Evolutionary conservation across 2,888 invertebrate genomes (phyloP), one percentile per base, ranked within the genome.

Genomic region (Euplagia quadripunctaria): DNA sequence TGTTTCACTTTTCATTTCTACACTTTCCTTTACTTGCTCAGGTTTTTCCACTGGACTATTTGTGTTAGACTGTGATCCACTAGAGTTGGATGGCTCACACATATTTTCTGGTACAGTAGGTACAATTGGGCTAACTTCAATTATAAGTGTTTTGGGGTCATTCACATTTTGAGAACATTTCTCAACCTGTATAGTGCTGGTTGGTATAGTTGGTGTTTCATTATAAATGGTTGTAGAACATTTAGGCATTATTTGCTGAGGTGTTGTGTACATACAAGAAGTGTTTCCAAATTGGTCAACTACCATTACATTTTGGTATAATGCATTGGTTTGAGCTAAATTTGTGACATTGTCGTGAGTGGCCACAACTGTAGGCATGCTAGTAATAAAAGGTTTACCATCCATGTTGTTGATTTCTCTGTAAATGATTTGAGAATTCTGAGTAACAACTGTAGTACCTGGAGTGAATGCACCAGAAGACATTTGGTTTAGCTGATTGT

Each of bases 241-340:
- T 80, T 94, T 94, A 17, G 91, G 84, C 70, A 94, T 72, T n/a
- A 94, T 79, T 72, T 89, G 87, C 76, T 92, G 93, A 58, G 94
- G 94, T 67, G 91, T 81, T 70, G 92, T 85, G 71, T 94, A 96
- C 93, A 96, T 93, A 83, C 95, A 95, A 4, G 96, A 94, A 42
- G 94, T 88, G 79, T 94, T 94, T 4, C 95, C 94, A 88, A 92
- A 94, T 75, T 94, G 96, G 79, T 96, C 95, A 20, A 96, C 91
- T 12, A 96, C 93, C 95, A 96, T 95, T 46, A 96, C 91, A 90
- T 96, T 96, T 78, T 95, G 96, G 85, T 95, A 96, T 90, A 95
- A 86, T 6, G 95, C 92, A 79, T 90, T 92, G 52, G 91, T 88
- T 82, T 94, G 94, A 67, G 94, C 87, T 55, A 94, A 88, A 87